Conservation (phyloP, 1,140 invertebrate species). For the Medauroidea extradentata region DNA sequence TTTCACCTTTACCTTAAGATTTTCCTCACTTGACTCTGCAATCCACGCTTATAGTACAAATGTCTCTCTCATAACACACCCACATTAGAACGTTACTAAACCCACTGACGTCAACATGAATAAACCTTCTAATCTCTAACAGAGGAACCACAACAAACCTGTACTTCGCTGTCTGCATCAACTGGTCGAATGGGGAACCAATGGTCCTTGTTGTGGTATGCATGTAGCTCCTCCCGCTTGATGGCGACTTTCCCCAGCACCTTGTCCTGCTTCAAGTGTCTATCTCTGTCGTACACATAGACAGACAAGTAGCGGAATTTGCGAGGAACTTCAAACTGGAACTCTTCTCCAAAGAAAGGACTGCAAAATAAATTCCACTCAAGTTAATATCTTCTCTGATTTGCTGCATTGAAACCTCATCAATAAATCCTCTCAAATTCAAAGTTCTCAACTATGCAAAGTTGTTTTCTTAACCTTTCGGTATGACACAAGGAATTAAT, state of each 20-base stretch:
- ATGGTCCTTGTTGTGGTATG: slow-evolving; percentile 85
- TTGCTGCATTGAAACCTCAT: no score
- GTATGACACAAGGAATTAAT: no score
- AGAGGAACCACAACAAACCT: slow-evolving; percentile 47
- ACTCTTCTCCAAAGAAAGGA: slow-evolving; percentile 87
- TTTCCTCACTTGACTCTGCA: no score
- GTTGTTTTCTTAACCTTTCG: no score
- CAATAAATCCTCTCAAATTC: no score
- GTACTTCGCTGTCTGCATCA: slow-evolving; percentile 83
- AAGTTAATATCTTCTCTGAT: no score
- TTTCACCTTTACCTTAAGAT: no score
- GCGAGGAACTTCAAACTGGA: slow-evolving; percentile 86
- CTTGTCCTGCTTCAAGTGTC: slow-evolving; percentile 77
- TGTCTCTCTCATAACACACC: no score
- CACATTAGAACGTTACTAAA: no score
- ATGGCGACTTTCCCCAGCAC: slow-evolving; percentile 86
- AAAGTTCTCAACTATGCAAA: no score
- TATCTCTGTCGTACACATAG: slow-evolving; percentile 78
- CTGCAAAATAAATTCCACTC: neutral
- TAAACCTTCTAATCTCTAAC: neutral
- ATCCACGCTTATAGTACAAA: no score
- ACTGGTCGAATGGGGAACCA: slow-evolving; percentile 84
- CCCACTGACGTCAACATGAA: no score
- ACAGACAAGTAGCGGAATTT: slow-evolving; percentile 83
- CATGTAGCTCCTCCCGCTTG: slow-evolving; percentile 76